Base-by-base conservation (phyloP, 2,888 invertebrate species). In the Microctonus aethiopoides region DNA sequence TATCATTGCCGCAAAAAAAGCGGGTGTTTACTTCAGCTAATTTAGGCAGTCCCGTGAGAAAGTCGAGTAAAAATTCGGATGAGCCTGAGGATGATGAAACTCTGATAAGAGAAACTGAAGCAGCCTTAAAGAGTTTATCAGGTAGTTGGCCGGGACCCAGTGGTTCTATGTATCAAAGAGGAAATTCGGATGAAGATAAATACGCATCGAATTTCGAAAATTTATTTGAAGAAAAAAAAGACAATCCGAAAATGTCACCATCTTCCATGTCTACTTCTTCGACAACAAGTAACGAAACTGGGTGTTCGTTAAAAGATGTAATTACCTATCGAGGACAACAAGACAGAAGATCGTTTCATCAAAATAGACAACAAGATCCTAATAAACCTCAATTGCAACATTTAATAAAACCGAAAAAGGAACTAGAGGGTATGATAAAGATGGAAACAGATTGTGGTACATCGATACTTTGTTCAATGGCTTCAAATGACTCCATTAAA, bases 91-190 rank as follows among this genome's bases (percentile, higher is more conserved):
- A 94, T 78, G 94, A 95, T 81, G 96, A 96, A 84, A 93, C 92
- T 0, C 89, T 95, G 67, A 94, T 96, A 74, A 89, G 94, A 63
- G 96, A 96, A 86, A 95, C 96, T 2, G 95, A 96, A 84, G 94
- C 94, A 1, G 95, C 95, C 0, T 86, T 96, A 34, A 94, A 94
- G 84, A 94, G 94, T 77, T 87, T 96, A n/a, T 95, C 95, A 0
- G 95, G 94, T 16, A 94, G 93, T 84, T 95, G 95, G 93, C 91
- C 92, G 6, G 93, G 93, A 13, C 91, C 91, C 29, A 87, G 92
- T 59, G 90, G 90, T 7, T 90, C 90, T 36, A 83, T 87, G 72
- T 92, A 92, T 79, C 91, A 91, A 67, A 87, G 91, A 65, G 86
- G 86, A 9, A 90, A 90, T 74, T 91, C 91, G 73, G 88, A 88